Conservation (phyloP, 2,888 invertebrate genomes). For the Pyrrhosoma nymphula region DNA sequence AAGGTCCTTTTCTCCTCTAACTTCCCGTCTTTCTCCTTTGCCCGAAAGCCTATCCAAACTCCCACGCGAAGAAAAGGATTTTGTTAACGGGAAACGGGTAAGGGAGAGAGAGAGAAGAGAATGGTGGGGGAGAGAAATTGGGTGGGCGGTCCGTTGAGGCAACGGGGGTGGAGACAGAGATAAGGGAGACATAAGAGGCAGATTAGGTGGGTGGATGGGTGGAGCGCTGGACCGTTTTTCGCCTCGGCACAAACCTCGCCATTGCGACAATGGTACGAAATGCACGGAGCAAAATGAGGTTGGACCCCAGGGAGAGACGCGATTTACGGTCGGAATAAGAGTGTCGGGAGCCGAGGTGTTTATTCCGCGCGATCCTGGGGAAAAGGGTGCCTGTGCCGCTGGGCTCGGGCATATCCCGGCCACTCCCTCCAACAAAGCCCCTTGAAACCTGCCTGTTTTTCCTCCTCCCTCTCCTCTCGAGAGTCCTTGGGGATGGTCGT, state of each 20-base stretch:
- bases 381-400: neutral
- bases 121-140: neutral
- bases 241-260: conserved; percentile 23
- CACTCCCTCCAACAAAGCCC: neutral
- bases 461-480: neutral
- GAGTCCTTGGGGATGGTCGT: neutral
- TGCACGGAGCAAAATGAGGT: conserved; percentile 57
- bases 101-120: neutral
- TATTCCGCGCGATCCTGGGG: conserved; percentile 14
- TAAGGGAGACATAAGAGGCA: conserved; percentile 60
- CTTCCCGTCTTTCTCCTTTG: neutral
- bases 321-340: conserved; percentile 54
- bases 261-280: conserved; percentile 63
- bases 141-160: neutral
- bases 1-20: neutral
- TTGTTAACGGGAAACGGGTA: neutral
- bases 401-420: neutral
- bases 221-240: neutral
- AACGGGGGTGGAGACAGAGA: neutral
- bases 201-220: conserved; percentile 42
- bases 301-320: conserved; percentile 41
- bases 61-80: conserved; percentile 19
- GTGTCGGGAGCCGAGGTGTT: conserved; percentile 45
- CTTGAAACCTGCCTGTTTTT: too few relatives aligned
- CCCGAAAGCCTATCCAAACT: neutral